phyloP scores from a whole-genome alignment of 2,113 vertebrate genomes.

The Chaetorhynchus papuensis region DNA sequence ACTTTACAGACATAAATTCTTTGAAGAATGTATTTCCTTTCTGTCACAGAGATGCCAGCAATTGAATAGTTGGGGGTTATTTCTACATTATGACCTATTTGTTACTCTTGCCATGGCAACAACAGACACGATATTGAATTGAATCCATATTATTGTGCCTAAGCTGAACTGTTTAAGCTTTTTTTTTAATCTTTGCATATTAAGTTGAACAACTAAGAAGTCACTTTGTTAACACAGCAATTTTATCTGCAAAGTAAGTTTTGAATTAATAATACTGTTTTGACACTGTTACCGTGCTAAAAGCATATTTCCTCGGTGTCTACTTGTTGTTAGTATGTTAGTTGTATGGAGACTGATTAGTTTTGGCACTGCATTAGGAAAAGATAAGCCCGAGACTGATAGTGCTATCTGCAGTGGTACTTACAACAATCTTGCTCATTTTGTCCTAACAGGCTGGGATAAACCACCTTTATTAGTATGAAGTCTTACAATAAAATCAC shows the following conservation, averaged over 20 bases:
- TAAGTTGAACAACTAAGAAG: not conserved
- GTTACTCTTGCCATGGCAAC: not conserved
- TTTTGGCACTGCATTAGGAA: not conserved
- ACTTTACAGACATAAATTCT: not conserved
- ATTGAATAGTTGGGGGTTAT: not conserved
- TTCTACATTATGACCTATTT: not conserved
- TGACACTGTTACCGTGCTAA: slow-evolving; percentile 1
- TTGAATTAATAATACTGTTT: slow-evolving; percentile 2
- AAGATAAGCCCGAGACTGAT: not conserved
- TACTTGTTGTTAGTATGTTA: not conserved
- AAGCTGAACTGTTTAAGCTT: not conserved
- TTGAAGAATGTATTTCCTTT: not conserved
- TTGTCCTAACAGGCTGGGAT: not conserved
- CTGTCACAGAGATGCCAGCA: not conserved
- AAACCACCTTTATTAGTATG: not conserved
- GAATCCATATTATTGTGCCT: not conserved
- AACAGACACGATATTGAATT: not conserved
- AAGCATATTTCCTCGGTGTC: not conserved
- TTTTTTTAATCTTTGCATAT: not conserved
- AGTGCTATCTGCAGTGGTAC: not conserved
- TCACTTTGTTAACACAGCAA: not conserved
- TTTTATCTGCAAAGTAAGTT: slow-evolving; percentile 10
- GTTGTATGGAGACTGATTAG: not conserved
- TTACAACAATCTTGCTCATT: not conserved
- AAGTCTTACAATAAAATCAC: not conserved